Evolutionary conservation across 2,888 invertebrate genomes (phyloP).

Genomic region (Drosophila borealis): DNA sequence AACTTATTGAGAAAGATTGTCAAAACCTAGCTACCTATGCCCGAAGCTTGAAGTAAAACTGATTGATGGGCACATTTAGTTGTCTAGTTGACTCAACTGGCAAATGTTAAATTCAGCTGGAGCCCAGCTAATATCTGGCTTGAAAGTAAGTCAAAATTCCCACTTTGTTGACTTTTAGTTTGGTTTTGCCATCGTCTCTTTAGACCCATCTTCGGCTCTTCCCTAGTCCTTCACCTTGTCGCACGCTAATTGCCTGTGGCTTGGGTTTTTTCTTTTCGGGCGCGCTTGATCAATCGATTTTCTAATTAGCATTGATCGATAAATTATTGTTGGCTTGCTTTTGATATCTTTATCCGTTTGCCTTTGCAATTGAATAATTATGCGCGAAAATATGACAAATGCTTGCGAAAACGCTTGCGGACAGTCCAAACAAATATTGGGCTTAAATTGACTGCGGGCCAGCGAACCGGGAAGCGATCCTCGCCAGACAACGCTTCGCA

Average conservation of each 20-base stretch:
- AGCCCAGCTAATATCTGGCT: too few species aligned
- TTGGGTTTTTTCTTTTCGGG: slow-evolving; percentile 13
- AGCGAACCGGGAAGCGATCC: slow-evolving; percentile 59
- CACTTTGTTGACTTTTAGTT: neutral
- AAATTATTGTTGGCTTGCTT: slow-evolving; percentile 25
- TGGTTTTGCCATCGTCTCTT: neutral
- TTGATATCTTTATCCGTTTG: slow-evolving; percentile 5
- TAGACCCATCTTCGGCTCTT: neutral
- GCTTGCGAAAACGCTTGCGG: slow-evolving; percentile 11
- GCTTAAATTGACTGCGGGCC: slow-evolving; percentile 13
- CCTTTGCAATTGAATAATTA: slow-evolving; percentile 19
- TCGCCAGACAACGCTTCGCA: neutral
- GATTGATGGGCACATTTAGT: too few species aligned
- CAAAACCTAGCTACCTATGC: too few species aligned
- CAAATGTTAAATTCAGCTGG: too few species aligned
- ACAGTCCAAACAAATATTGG: slow-evolving; percentile 1
- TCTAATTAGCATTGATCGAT: slow-evolving; percentile 69
- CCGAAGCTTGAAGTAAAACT: too few species aligned
- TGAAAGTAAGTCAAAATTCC: too few species aligned
- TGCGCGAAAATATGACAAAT: slow-evolving; percentile 11
- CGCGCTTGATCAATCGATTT: slow-evolving; percentile 67
- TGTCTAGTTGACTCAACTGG: too few species aligned
- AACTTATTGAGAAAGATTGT: too few species aligned
- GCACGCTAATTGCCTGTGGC: slow-evolving; percentile 9
- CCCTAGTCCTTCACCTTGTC: neutral